A percentile compares a stretch with the other conserved stretches of the same genome.
Conservation (phyloP, 2,797 vertebrate genomes). For the Tragelaphus oryx region DNA sequence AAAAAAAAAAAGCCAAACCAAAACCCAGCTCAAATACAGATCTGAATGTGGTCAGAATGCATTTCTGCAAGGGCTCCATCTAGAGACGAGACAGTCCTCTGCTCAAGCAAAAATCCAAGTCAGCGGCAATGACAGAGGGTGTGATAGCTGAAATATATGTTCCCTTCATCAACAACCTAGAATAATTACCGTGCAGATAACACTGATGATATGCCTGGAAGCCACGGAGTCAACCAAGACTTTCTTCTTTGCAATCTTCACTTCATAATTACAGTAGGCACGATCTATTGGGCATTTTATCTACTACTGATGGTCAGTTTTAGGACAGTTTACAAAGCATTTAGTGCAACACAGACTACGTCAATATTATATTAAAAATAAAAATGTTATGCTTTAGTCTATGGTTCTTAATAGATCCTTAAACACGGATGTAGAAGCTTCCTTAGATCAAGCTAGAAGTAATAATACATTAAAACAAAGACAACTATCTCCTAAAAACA, state of each 20-base stretch:
- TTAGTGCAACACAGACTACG: neutral
- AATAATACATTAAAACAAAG: neutral
- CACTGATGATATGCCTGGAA: neutral
- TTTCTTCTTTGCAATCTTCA: neutral
- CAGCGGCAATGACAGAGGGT: fast-evolving
- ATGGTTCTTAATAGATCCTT: neutral
- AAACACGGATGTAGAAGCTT: too few relatives aligned
- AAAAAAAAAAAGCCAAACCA: neutral
- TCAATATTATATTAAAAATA: neutral
- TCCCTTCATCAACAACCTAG: neutral
- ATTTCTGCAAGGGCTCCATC: neutral
- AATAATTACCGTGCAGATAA: neutral
- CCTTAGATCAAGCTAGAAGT: neutral
- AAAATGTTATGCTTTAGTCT: neutral
- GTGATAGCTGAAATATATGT: neutral
- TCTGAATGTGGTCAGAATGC: neutral
- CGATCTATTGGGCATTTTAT: neutral
- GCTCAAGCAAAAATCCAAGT: fast-evolving
- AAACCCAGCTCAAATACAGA: neutral
- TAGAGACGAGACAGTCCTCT: neutral
- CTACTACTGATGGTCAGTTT: neutral
- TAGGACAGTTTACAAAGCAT: neutral
- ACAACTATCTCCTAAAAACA: neutral
- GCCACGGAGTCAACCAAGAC: too few relatives aligned
- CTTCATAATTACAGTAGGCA: neutral